A percentile compares a stretch with the other conserved stretches of the same genome.
Conservation (phyloP, 2,113 vertebrate genomes). For the Saccopteryx bilineata region DNA sequence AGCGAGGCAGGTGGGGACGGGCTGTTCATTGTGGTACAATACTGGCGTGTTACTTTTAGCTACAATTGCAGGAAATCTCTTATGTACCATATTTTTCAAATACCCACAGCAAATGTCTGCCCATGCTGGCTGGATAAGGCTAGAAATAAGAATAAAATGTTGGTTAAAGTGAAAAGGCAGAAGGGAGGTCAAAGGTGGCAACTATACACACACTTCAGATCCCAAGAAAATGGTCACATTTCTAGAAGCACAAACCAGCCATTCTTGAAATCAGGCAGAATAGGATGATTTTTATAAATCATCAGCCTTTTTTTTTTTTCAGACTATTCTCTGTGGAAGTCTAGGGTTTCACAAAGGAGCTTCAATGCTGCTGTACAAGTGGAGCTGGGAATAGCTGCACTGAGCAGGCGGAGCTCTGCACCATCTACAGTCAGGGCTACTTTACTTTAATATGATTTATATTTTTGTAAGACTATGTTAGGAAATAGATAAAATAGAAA, state of each 20-base stretch:
- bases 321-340: not conserved
- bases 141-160: slow-evolving; percentile 7
- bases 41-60: slow-evolving; percentile 30
- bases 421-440: not conserved
- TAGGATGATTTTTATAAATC: not conserved
- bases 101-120: not conserved
- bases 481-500: not conserved
- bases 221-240: not conserved
- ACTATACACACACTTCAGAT: not conserved
- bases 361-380: not conserved
- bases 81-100: slow-evolving; percentile 21
- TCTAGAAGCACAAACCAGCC: not conserved
- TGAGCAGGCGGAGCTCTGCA: not conserved
- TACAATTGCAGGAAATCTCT: slow-evolving; percentile 54
- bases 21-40: not conserved
- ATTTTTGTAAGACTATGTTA: not conserved
- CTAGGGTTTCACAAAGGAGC: not conserved
- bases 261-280: not conserved
- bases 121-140: not conserved
- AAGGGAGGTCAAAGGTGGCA: not conserved
- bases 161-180: slow-evolving; percentile 19
- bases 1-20: slow-evolving; percentile 36
- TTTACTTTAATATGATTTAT: slow-evolving; percentile 22
- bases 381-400: not conserved
- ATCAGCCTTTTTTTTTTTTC: not conserved